These are phyloP conservation scores for Ecdyonurus torrentis DNA, from an alignment of 2,888 invertebrate species.

Conservation along the genomic window DNA sequence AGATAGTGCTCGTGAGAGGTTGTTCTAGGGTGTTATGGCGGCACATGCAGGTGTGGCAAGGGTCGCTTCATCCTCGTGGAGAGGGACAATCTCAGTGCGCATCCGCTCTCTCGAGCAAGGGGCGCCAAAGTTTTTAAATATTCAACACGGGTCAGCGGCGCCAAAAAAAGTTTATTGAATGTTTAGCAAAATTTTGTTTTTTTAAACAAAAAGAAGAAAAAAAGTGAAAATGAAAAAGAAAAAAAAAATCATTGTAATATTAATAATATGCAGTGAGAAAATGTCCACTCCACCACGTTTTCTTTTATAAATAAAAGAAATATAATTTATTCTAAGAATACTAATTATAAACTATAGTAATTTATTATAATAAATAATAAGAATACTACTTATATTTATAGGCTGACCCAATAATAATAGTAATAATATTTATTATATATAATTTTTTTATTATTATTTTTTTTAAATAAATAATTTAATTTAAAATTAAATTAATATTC, in stretches of 20 bases:
- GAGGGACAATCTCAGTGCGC: conserved; percentile 1
- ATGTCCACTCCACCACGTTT: not conserved
- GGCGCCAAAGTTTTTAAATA: not conserved
- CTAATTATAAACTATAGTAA: not conserved
- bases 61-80: not conserved
- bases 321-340: not conserved
- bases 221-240: not conserved
- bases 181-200: too few relatives aligned
- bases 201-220: too few relatives aligned
- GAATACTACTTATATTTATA: not conserved
- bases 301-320: not conserved
- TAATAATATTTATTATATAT: not conserved
- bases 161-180: not conserved
- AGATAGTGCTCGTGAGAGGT: not conserved
- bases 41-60: not conserved
- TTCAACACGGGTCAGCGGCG: not conserved
- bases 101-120: not conserved
- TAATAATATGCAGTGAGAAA: not conserved
- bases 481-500: not conserved
- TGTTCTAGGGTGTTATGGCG: not conserved
- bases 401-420: conserved; percentile 2
- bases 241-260: not conserved
- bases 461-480: not conserved
- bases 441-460: not conserved
- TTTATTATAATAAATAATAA: not conserved